Conservation (phyloP, 2,113 vertebrate species). For the Poeciliopsis occidentalis region DNA sequence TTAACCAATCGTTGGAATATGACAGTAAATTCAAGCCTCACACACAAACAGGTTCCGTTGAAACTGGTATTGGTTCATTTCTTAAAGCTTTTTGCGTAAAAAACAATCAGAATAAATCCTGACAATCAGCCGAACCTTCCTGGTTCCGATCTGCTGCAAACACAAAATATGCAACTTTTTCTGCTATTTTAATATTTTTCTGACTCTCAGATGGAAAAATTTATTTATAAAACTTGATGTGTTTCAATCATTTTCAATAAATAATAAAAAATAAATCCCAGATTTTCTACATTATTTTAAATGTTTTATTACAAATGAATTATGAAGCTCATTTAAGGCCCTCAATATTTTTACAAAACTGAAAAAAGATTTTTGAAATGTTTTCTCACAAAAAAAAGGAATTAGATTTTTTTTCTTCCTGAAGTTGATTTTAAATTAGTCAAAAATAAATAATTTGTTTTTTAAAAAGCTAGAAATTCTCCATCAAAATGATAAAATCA, state of each 20-base stretch:
- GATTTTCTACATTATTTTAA: background rate
- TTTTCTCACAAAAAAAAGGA: background rate
- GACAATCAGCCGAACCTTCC: background rate
- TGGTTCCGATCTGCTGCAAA: background rate
- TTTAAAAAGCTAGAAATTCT: background rate
- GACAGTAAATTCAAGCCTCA: background rate
- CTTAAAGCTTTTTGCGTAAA: background rate
- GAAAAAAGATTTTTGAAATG: background rate
- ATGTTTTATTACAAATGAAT: background rate
- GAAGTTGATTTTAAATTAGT: background rate
- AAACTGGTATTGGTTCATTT: background rate
- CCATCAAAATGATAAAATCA: background rate
- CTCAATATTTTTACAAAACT: background rate
- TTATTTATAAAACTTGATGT: background rate
- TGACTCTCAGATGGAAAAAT: background rate
- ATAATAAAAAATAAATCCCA: background rate
- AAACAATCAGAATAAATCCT: background rate
- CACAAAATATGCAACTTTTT: background rate
- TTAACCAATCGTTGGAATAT: background rate
- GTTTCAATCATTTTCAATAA: background rate
- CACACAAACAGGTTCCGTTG: background rate
- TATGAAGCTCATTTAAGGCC: background rate
- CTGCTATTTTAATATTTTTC: background rate
- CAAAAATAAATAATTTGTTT: background rate
- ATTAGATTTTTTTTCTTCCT: background rate